A percentile compares a stretch with the other conserved stretches of the same genome.
These are phyloP conservation scores for Nemapogon koenigi DNA, from an alignment of 2,888 invertebrate species.

Conservation along the genomic window DNA sequence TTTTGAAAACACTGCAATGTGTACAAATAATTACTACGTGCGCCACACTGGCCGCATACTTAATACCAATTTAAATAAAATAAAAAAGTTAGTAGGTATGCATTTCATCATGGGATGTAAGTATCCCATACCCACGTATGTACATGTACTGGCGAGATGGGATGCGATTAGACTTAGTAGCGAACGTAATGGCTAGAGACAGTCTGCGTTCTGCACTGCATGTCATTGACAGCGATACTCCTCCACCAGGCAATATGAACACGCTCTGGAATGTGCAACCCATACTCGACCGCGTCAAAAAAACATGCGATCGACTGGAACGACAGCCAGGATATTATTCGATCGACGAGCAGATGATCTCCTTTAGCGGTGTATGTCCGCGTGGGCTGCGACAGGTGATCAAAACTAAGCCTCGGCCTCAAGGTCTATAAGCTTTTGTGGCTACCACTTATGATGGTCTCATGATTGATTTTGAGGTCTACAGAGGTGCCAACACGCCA, in stretches of 20 bases:
- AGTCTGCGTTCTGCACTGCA: slow-evolving; percentile 2
- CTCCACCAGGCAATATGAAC: slow-evolving; percentile 8
- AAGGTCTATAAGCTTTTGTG: slow-evolving; percentile 10
- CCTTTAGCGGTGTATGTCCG: slow-evolving; percentile 19
- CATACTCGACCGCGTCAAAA: slow-evolving; percentile 6
- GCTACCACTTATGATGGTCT: neutral
- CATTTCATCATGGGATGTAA: slow-evolving; percentile 5
- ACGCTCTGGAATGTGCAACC: slow-evolving; percentile 8
- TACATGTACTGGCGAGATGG: slow-evolving; percentile 11
- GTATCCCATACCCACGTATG: slow-evolving; percentile 11
- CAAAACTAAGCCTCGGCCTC: slow-evolving; percentile 16
- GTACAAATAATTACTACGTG: slow-evolving; percentile 13
- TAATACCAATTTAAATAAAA: slow-evolving; percentile 11
- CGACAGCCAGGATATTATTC: slow-evolving; percentile 7
- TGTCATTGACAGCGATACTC: neutral
- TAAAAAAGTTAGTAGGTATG: slow-evolving; percentile 11
- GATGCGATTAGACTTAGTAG: slow-evolving; percentile 4
- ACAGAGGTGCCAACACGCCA: slow-evolving; percentile 19
- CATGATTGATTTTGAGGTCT: slow-evolving; percentile 16
- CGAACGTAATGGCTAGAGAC: slow-evolving; percentile 2
- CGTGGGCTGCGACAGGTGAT: slow-evolving; percentile 10
- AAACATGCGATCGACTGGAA: slow-evolving; percentile 4
- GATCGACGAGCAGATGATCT: slow-evolving; percentile 13
- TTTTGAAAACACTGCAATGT: slow-evolving; percentile 7
- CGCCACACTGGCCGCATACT: slow-evolving; percentile 9